phyloP scores from a whole-genome alignment of 2,113 vertebrate species.

The Capreolus pygargus region DNA sequence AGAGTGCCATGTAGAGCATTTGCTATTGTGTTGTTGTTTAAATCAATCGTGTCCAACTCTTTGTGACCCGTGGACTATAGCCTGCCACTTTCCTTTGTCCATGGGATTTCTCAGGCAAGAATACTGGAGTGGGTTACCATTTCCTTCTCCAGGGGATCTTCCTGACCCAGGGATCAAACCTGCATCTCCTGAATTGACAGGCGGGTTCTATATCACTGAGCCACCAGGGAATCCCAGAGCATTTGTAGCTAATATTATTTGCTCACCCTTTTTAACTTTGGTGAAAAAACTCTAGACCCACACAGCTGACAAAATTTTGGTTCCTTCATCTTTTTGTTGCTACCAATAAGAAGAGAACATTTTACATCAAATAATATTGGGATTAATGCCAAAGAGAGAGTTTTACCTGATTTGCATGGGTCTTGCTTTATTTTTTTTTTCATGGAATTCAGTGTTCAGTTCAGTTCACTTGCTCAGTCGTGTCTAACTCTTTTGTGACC shows the following conservation, averaged over 20 bases:
- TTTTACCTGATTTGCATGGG: background rate
- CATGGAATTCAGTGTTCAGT: background rate
- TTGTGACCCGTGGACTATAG: background rate
- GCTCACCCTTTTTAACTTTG: background rate
- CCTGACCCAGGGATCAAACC: background rate
- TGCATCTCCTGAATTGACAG: background rate
- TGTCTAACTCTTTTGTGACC: background rate
- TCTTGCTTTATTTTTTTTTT: background rate
- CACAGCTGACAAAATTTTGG: background rate
- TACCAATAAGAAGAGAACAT: background rate
- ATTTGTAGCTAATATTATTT: background rate
- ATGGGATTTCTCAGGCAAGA: background rate
- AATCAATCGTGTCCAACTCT: background rate
- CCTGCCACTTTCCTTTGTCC: background rate
- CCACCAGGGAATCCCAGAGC: background rate
- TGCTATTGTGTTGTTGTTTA: background rate
- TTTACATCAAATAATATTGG: background rate
- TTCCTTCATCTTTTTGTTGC: background rate
- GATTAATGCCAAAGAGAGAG: background rate
- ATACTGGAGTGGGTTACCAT: background rate
- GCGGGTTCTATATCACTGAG: background rate
- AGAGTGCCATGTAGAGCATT: rapidly evolving
- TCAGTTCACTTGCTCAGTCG: background rate
- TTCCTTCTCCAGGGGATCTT: background rate
- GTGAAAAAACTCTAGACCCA: background rate